Conservation (phyloP, 2,888 invertebrate species). For the Amaurobius ferox region DNA sequence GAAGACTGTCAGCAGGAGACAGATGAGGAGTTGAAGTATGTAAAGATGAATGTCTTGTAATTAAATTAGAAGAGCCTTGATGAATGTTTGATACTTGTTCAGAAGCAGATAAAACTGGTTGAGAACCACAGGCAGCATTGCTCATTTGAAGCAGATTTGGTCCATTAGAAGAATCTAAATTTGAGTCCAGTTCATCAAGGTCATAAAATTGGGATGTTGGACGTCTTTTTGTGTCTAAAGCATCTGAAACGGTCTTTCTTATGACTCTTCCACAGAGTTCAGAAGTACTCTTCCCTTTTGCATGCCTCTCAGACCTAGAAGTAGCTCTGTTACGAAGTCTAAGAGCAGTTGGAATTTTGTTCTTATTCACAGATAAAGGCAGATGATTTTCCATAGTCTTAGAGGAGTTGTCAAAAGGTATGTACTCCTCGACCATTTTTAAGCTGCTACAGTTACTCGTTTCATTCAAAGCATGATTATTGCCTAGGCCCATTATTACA, state of each 20-base stretch:
- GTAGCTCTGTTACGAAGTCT: slow-evolving; percentile 43
- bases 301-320: slow-evolving; percentile 57
- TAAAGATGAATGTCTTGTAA: slow-evolving; percentile 20
- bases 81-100: slow-evolving; percentile 36
- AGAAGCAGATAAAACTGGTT: slow-evolving; percentile 37
- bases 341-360: slow-evolving; percentile 35
- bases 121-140: slow-evolving; percentile 42
- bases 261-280: slow-evolving; percentile 37
- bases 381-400: slow-evolving; percentile 12
- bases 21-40: slow-evolving; percentile 64
- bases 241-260: slow-evolving; percentile 17
- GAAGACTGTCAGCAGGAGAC: slow-evolving; percentile 80
- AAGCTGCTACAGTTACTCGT: slow-evolving; percentile 23
- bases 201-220: slow-evolving; percentile 68
- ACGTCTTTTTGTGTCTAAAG: slow-evolving; percentile 33
- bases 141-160: slow-evolving; percentile 24
- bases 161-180: slow-evolving; percentile 12
- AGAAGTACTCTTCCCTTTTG: slow-evolving; percentile 62
- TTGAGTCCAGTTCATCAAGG: slow-evolving; percentile 30
- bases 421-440: slow-evolving; percentile 51
- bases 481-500: slow-evolving; percentile 64
- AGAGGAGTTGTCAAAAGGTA: slow-evolving; percentile 32
- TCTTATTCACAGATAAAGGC: slow-evolving; percentile 31
- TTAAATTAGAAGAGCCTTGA: slow-evolving; percentile 16
- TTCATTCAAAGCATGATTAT: slow-evolving; percentile 45